Conservation (phyloP, 2,888 invertebrate genomes). For the Gnatocerus cornutus region DNA sequence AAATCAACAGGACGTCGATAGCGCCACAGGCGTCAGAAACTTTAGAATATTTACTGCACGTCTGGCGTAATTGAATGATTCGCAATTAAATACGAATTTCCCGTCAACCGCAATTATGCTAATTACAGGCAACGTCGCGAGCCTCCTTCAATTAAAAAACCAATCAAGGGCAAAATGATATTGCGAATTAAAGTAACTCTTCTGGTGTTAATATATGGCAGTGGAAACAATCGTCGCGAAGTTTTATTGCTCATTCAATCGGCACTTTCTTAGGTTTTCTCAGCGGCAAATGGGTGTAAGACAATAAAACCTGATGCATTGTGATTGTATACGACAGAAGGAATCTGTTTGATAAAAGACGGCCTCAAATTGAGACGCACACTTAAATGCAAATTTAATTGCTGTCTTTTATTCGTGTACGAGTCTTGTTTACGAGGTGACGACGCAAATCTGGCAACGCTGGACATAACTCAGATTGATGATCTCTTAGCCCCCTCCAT, state of each 20-base stretch:
- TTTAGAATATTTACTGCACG: background rate
- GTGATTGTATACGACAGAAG: constrained; percentile 70
- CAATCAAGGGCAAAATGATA: constrained; percentile 60
- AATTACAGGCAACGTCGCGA: constrained; percentile 2
- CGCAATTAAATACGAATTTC: constrained; percentile 22
- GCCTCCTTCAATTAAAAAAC: constrained; percentile 51
- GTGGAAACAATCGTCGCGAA: constrained; percentile 69
- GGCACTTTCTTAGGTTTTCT: constrained; percentile 72
- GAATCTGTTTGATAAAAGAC: constrained; percentile 68
- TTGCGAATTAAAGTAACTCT: constrained; percentile 68
- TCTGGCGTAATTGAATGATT: constrained; percentile 3
- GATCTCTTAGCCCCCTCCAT: constrained; percentile 47
- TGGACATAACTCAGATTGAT: constrained; percentile 48
- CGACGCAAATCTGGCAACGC: constrained; percentile 49
- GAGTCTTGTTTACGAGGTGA: constrained; percentile 43
- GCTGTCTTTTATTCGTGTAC: constrained; percentile 34
- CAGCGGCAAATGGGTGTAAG: constrained; percentile 70
- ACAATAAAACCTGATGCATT: constrained; percentile 73
- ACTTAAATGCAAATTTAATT: constrained; percentile 55
- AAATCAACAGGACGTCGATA: background rate
- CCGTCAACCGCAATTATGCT: constrained; percentile 21
- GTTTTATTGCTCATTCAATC: constrained; percentile 72
- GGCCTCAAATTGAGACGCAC: constrained; percentile 67
- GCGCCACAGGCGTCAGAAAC: constrained; percentile 1
- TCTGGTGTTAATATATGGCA: constrained; percentile 67